phyloP scores from a whole-genome alignment of 1,140 invertebrate genomes.

The Oedothorax gibbosus region DNA sequence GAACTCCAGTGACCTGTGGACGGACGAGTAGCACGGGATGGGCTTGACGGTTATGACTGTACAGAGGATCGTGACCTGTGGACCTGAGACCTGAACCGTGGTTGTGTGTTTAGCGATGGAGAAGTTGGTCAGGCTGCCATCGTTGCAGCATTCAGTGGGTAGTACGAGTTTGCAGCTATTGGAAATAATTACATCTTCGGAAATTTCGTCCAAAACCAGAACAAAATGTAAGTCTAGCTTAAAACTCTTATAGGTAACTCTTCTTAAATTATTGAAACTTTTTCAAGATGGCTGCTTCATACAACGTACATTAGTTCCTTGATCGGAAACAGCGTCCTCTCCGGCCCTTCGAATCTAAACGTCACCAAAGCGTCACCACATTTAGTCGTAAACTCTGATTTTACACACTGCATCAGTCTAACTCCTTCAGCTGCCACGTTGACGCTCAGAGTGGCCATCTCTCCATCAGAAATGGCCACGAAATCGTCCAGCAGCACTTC shows the following conservation, averaged over 20 bases:
- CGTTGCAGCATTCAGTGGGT: constrained; percentile 30
- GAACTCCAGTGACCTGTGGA: constrained; percentile 4
- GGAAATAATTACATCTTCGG: too few species aligned
- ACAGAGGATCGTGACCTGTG: constrained; percentile 6
- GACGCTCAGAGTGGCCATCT: not conserved
- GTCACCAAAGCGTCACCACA: not conserved
- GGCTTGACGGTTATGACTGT: constrained; percentile 1
- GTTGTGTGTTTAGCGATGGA: not conserved
- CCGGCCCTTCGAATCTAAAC: constrained; percentile 1
- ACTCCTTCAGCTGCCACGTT: constrained; percentile 24
- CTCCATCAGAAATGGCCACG: constrained; percentile 19
- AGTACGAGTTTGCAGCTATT: constrained; percentile 14
- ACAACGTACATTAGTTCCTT: constrained; percentile 39
- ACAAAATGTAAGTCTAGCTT: too few species aligned
- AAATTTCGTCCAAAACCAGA: too few species aligned
- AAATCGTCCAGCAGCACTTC: constrained; percentile 35
- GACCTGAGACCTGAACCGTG: not conserved
- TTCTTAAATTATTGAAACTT: too few species aligned
- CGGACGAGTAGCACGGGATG: constrained; percentile 25
- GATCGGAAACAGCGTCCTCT: constrained; percentile 2
- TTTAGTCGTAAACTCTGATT: not conserved
- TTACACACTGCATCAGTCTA: constrained; percentile 2
- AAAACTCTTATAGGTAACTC: too few species aligned
- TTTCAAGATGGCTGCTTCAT: not conserved
- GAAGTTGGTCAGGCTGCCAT: constrained; percentile 24